Conservation (phyloP, 2,888 invertebrate genomes). For the Patella ulyssiponensis region DNA sequence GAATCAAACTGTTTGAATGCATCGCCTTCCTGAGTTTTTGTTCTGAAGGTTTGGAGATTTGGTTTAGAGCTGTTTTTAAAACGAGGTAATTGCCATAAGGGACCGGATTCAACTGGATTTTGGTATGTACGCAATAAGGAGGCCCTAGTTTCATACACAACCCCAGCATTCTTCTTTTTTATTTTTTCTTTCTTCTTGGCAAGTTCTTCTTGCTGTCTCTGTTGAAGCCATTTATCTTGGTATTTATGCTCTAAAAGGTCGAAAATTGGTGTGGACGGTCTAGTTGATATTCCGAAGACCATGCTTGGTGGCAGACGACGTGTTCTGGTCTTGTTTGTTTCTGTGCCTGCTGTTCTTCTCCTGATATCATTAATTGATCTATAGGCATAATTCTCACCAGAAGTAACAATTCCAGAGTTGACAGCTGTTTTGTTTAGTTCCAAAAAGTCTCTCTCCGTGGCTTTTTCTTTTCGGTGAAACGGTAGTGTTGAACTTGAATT, state of each 20-base stretch:
- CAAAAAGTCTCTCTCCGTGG: conserved; percentile 65
- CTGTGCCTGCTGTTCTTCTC: conserved; percentile 46
- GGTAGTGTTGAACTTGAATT: conserved; percentile 48
- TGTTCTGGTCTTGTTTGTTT: conserved; percentile 40
- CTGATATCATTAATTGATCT: conserved; percentile 68
- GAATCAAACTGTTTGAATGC: conserved; percentile 53
- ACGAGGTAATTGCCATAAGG: conserved; percentile 68
- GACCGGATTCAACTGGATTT: conserved; percentile 65
- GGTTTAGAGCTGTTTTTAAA: conserved; percentile 61
- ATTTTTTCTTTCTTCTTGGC: conserved; percentile 54
- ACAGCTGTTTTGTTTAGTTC: conserved; percentile 67
- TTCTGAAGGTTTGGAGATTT: conserved; percentile 62
- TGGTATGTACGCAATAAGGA: conserved; percentile 66
- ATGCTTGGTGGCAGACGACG: conserved; percentile 63
- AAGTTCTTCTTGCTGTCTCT: conserved; percentile 53
- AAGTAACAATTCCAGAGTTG: conserved; percentile 64
- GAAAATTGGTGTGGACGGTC: conserved; percentile 70
- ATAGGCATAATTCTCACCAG: conserved; percentile 65
- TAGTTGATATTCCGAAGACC: conserved; percentile 68
- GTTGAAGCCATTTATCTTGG: conserved; percentile 68
- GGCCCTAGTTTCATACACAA: conserved; percentile 66
- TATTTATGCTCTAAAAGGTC: conserved; percentile 71
- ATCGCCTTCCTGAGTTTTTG: conserved; percentile 40
- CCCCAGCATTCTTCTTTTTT: conserved; percentile 55
- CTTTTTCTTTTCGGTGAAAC: conserved; percentile 46